Base-by-base conservation (phyloP, 2,888 invertebrate species). In the Leucania comma region DNA sequence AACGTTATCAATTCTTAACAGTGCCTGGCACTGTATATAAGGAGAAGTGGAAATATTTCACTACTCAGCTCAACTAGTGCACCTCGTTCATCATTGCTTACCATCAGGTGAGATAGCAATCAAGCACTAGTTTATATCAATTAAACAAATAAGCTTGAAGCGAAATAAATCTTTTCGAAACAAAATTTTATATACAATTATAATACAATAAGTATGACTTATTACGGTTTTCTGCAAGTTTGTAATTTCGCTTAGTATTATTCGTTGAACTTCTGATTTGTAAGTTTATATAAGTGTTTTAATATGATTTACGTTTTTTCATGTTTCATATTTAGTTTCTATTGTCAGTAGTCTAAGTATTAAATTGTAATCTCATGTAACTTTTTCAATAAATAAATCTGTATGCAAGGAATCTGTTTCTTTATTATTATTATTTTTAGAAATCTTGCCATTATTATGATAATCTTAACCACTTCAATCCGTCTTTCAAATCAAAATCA, bases 1-100 rank as follows among this genome's bases (percentile, higher is more conserved):
- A 54, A 32, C 29, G 38, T 57, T 17, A 26, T 29, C 26, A 17
- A 61, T 10, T 22, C 10, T 20, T 32, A 26, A 53, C 4, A n/a
- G 69, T 70, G 70, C 70, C 10, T 35, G 35, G 70, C 35, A 70
- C 70, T 70, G 20, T 29, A 20, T n/a, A 14, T 53, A 24, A n/a
- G 8, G 24, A 57, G 12, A 24, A 12, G 56, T 50, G 14, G 20
- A 29, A 38, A 57, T 50, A 5, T 29, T 50, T 24, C 20, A 50
- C 48, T 50, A n/a, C 14, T 32, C 38, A n/a, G n/a, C n/a, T n/a
- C n/a, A n/a, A n/a, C n/a, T n/a, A n/a, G n/a, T n/a, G n/a, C n/a
- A n/a, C n/a, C n/a, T n/a, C n/a, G n/a, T n/a, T n/a, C n/a, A n/a
- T n/a, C n/a, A n/a, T n/a, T n/a, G n/a, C n/a, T n/a, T n/a, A n/a